These are phyloP conservation scores for Poeciliopsis paucimaculata DNA, from an alignment of 2,797 vertebrate genomes.

Conservation along the genomic window DNA sequence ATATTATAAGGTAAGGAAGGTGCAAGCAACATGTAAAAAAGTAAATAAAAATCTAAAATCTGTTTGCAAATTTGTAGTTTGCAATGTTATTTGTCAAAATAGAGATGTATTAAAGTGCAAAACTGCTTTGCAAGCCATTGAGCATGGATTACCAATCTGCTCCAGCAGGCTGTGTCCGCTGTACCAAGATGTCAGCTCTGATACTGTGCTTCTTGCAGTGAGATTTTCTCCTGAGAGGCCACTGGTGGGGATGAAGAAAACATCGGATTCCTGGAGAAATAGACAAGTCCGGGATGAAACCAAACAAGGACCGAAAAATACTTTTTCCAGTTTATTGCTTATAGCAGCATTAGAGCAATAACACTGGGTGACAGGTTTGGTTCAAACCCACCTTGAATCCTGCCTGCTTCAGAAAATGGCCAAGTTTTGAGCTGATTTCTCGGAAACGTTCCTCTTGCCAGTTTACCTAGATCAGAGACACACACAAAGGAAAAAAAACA, in stretches of 20 bases:
- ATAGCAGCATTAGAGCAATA: not conserved
- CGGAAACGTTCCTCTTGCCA: slow-evolving; percentile 97
- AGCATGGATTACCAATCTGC: slow-evolving; percentile 88
- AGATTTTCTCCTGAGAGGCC: slow-evolving; percentile 97
- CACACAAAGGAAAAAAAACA: slow-evolving; percentile 28
- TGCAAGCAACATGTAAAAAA: not conserved
- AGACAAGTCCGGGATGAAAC: not conserved
- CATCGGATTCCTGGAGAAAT: slow-evolving; percentile 89
- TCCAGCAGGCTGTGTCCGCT: slow-evolving; percentile 91
- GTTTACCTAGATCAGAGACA: slow-evolving; percentile 85
- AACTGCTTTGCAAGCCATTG: not conserved
- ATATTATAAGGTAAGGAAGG: not conserved
- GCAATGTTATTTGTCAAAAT: not conserved
- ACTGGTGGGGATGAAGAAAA: slow-evolving; percentile 94
- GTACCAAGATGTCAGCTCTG: slow-evolving; percentile 91
- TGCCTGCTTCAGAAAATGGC: slow-evolving; percentile 97
- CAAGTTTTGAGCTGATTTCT: slow-evolving; percentile 91
- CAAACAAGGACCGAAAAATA: not conserved
- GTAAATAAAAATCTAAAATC: not conserved
- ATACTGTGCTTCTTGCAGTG: slow-evolving; percentile 81
- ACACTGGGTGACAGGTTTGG: not conserved
- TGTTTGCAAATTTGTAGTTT: not conserved
- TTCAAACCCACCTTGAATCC: slow-evolving; percentile 91
- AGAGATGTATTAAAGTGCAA: not conserved
- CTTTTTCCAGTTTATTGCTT: not conserved